A percentile compares a stretch with the other conserved stretches of the same genome.
Evolutionary conservation across 2,797 vertebrate species (phyloP).

Genomic region (Urocyon cinereoargenteus): DNA sequence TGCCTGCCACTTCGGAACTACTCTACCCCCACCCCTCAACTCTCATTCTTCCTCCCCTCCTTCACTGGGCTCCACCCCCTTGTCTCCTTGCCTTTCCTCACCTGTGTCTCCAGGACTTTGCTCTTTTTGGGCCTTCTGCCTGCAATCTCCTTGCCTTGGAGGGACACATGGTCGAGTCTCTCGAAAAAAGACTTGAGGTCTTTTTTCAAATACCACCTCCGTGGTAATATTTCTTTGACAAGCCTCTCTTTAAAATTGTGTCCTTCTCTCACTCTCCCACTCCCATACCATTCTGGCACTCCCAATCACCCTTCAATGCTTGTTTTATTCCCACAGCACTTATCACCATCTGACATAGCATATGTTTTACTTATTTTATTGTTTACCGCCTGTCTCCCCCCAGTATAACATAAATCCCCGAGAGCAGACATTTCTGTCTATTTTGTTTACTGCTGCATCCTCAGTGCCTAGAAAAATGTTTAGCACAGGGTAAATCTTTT

Average conservation of each 20-base stretch:
- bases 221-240: neutral
- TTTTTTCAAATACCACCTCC: neutral
- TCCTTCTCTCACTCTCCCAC: neutral
- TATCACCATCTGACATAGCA: slow-evolving; percentile 52
- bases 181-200: neutral
- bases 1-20: neutral
- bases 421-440: slow-evolving; percentile 7
- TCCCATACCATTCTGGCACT: neutral
- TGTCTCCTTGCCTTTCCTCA: neutral
- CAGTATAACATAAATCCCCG: neutral
- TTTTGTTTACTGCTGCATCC: slow-evolving; percentile 58
- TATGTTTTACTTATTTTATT: slow-evolving; percentile 55
- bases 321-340: slow-evolving; percentile 24
- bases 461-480: slow-evolving; percentile 56
- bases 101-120: neutral
- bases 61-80: neutral
- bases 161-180: neutral
- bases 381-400: slow-evolving; percentile 40
- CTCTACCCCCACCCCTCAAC: accelerated
- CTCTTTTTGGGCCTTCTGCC: neutral
- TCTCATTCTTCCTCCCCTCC: accelerated
- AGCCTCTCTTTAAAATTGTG: neutral
- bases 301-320: neutral
- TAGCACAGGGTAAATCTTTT: slow-evolving; percentile 12
- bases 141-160: accelerated